Conservation (phyloP, 1,140 invertebrate genomes). For the Maconellicoccus hirsutus region DNA sequence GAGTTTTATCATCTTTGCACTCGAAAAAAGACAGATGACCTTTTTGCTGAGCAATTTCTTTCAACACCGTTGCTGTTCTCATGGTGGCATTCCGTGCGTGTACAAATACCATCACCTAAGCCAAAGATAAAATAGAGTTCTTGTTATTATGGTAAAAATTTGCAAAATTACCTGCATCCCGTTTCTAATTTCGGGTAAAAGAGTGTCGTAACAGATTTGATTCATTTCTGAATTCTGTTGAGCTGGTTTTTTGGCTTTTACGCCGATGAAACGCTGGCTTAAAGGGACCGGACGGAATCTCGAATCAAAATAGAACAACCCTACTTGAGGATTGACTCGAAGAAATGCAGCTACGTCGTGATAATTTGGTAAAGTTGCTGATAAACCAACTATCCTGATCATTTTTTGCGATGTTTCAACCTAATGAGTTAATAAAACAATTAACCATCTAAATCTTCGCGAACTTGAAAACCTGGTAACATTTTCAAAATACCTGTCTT, state of each 20-base stretch:
- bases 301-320: constrained; percentile 95
- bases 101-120: constrained; percentile 95
- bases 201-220: constrained; percentile 86
- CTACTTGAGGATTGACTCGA: constrained; percentile 80
- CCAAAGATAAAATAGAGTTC: neutral
- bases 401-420: constrained; percentile 91
- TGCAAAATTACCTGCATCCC: constrained; percentile 62
- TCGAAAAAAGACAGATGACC: constrained; percentile 53
- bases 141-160: neutral
- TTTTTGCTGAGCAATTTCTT: constrained; percentile 61
- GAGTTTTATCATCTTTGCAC: constrained; percentile 46
- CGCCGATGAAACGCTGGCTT: constrained; percentile 81
- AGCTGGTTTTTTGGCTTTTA: constrained; percentile 64
- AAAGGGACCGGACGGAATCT: constrained; percentile 93
- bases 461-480: no score
- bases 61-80: constrained; percentile 65
- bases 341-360: constrained; percentile 91
- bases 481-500: constrained; percentile 49
- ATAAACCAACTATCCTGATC: constrained; percentile 95
- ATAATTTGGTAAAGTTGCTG: constrained; percentile 96
- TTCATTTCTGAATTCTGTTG: constrained; percentile 82
- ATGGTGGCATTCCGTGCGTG: constrained; percentile 93
- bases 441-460: no score
- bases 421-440: constrained; percentile 38
- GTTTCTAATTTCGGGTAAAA: constrained; percentile 68